phyloP scores from a whole-genome alignment of 2,113 vertebrate genomes.

The Chascanopsetta lugubris region DNA sequence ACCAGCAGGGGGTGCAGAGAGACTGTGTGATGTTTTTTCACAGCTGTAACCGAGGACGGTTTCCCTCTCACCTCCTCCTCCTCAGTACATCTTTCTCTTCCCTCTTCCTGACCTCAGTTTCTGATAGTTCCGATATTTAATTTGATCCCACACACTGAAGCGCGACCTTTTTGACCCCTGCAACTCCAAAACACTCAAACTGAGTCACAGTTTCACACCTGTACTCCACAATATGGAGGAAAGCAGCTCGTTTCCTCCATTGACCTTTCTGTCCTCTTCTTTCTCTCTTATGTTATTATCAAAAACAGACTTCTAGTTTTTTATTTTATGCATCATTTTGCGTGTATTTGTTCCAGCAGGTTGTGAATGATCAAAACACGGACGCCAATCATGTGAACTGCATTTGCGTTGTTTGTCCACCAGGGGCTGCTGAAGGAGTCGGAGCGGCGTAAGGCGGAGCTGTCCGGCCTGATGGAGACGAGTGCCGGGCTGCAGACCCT shows the following conservation, averaged over 20 bases:
- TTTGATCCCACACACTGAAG: background rate
- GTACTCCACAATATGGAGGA: too few species aligned
- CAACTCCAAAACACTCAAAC: background rate
- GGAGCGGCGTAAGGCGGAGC: conserved; percentile 87
- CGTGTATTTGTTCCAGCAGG: background rate
- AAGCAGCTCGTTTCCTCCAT: background rate
- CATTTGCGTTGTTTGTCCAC: conserved; percentile 1
- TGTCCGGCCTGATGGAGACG: conserved; percentile 87
- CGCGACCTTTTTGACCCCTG: background rate
- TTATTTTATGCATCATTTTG: too few species aligned
- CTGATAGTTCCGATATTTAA: background rate
- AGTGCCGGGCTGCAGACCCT: conserved; percentile 87
- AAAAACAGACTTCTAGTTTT: background rate
- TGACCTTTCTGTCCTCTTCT: background rate
- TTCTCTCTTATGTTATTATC: background rate
- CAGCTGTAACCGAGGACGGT: too few species aligned
- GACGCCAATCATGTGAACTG: background rate
- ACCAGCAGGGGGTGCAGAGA: conserved; percentile 40
- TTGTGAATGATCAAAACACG: background rate
- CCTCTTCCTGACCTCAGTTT: background rate
- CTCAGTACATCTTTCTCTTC: too few species aligned
- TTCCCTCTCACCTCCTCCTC: background rate
- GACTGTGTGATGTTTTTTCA: background rate
- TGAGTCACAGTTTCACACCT: background rate
- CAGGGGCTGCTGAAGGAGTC: conserved; percentile 92